phyloP scores from a whole-genome alignment of 2,113 vertebrate species.

The Limnothrissa miodon region DNA sequence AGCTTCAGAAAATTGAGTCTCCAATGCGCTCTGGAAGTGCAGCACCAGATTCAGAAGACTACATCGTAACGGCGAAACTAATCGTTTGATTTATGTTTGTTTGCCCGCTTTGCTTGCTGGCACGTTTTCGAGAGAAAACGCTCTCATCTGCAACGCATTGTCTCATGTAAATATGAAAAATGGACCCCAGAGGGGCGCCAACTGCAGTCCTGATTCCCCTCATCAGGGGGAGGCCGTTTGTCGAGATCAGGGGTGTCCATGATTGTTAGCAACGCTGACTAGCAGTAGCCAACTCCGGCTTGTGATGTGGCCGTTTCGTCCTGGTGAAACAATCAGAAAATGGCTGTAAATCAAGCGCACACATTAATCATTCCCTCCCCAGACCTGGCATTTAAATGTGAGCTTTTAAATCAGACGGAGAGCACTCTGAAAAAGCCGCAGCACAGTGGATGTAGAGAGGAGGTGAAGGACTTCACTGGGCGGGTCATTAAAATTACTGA shows the following conservation, averaged over 20 bases:
- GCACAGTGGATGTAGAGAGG: neutral
- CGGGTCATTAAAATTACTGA: slow-evolving; percentile 3
- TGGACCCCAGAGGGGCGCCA: slow-evolving; percentile 45
- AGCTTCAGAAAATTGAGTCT: slow-evolving; percentile 11
- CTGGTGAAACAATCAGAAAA: slow-evolving; percentile 7
- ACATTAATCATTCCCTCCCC: neutral
- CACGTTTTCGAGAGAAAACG: slow-evolving; percentile 64
- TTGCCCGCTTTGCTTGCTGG: slow-evolving; percentile 57
- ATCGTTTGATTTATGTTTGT: slow-evolving; percentile 69
- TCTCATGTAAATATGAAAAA: slow-evolving; percentile 64
- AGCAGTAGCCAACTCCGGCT: neutral
- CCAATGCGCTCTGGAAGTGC: slow-evolving; percentile 1
- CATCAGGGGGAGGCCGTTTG: neutral
- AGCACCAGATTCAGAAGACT: slow-evolving; percentile 44
- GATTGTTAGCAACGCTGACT: neutral
- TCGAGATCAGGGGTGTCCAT: neutral
- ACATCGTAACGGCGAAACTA: slow-evolving; percentile 53
- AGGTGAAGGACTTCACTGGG: slow-evolving; percentile 7
- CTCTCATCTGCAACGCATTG: slow-evolving; percentile 69
- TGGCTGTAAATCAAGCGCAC: neutral
- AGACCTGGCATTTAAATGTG: slow-evolving; percentile 1
- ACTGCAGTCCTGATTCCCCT: slow-evolving; percentile 40
- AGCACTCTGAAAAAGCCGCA: neutral
- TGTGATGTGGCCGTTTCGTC: neutral
- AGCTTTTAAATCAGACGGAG: slow-evolving; percentile 4